A percentile compares a stretch with the other conserved stretches of the same genome.
phyloP scores from a whole-genome alignment of 2,113 vertebrate species.

The Uria lomvia region DNA sequence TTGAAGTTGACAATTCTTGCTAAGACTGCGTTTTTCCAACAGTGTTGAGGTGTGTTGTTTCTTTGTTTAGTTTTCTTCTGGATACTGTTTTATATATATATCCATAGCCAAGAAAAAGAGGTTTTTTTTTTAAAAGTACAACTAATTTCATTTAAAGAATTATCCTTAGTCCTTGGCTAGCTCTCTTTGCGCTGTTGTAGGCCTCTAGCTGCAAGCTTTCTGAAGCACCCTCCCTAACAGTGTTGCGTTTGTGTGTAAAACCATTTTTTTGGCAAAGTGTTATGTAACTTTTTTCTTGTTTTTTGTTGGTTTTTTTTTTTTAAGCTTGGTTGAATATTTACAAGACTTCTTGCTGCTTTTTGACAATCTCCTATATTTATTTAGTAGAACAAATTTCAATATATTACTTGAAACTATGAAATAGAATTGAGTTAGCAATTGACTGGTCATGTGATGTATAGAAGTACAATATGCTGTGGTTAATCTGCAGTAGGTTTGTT shows the following conservation, averaged over 20 bases:
- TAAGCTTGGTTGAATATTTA: slow-evolving; percentile 70
- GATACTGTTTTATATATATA: background rate
- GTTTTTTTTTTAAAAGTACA: background rate
- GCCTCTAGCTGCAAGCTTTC: slow-evolving; percentile 79
- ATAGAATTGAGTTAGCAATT: slow-evolving; percentile 70
- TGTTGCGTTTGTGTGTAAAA: slow-evolving; percentile 67
- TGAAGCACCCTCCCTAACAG: slow-evolving; percentile 73
- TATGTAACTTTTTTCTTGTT: slow-evolving; percentile 49
- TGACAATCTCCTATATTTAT: slow-evolving; percentile 92
- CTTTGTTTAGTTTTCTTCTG: slow-evolving; percentile 27
- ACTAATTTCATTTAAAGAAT: background rate
- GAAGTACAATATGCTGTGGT: slow-evolving; percentile 72
- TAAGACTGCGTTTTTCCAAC: slow-evolving; percentile 40
- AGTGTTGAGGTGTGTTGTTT: slow-evolving; percentile 19
- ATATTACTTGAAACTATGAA: slow-evolving; percentile 79
- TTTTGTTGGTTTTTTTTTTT: slow-evolving; percentile 34
- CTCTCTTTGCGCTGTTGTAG: slow-evolving; percentile 73
- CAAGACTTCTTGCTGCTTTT: slow-evolving; percentile 83
- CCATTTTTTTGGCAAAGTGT: slow-evolving; percentile 39
- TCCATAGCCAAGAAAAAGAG: slow-evolving; percentile 31
- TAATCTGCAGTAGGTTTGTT: slow-evolving; percentile 71
- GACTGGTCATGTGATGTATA: slow-evolving; percentile 61
- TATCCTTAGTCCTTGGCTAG: slow-evolving; percentile 54
- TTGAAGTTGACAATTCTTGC: slow-evolving; percentile 35
- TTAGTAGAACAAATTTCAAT: slow-evolving; percentile 72